Percentiles rank a stretch among this genome's conserved stretches.
These are phyloP conservation scores for Sitophilus oryzae DNA, from an alignment of 1,140 invertebrate species.

Conservation along the genomic window DNA sequence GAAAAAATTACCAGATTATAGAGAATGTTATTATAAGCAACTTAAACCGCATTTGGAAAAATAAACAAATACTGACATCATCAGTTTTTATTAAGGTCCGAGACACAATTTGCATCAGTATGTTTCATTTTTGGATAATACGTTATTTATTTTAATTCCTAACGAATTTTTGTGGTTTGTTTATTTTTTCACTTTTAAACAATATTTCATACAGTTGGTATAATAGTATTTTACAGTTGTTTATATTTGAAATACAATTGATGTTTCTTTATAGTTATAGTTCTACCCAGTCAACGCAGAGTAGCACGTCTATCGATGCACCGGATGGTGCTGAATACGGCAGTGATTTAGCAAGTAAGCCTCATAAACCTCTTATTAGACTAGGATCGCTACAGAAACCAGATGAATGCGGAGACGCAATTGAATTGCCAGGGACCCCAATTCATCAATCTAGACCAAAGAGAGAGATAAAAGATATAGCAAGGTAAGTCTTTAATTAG, in stretches of 20 bases:
- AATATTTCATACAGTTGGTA: too few species aligned
- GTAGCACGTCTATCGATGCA: slow-evolving; percentile 30
- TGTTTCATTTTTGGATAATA: too few species aligned
- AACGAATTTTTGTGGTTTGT: background rate
- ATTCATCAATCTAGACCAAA: slow-evolving; percentile 23
- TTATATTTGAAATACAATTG: too few species aligned
- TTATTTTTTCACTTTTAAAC: background rate
- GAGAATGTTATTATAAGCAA: too few species aligned
- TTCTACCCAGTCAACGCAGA: slow-evolving; percentile 35
- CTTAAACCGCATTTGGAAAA: too few species aligned
- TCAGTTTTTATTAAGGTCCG: too few species aligned
- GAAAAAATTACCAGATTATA: too few species aligned
- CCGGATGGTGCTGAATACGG: slow-evolving; percentile 24
- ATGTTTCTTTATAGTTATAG: slow-evolving; percentile 27
- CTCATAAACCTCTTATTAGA: slow-evolving; percentile 54
- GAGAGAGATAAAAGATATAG: slow-evolving; percentile 20
- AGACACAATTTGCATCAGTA: too few species aligned
- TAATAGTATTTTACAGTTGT: too few species aligned
- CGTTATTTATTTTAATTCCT: too few species aligned
- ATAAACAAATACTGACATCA: too few species aligned
- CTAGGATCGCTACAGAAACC: slow-evolving; percentile 37
- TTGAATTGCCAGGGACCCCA: slow-evolving; percentile 21
- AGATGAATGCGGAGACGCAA: slow-evolving; percentile 12
- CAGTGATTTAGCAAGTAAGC: slow-evolving; percentile 41
- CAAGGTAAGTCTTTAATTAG: slow-evolving; percentile 7